Evolutionary conservation across 1,140 invertebrate species (phyloP), one percentile per base, ranked within the genome.

Genomic region (Papilio helenus): DNA sequence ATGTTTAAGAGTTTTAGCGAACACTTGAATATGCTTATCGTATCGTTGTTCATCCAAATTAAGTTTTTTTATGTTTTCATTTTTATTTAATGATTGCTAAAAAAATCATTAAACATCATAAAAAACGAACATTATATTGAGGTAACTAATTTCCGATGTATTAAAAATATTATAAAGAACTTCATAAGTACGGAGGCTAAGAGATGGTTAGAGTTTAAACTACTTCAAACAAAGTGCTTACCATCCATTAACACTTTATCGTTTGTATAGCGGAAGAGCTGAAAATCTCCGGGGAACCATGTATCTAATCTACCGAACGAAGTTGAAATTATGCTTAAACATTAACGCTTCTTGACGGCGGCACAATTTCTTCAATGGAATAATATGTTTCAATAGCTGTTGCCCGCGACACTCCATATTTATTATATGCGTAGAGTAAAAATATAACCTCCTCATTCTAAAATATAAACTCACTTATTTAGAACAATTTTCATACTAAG

Each of bases 211-310:
- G 61, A 65, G 61, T 65, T 2, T 26, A 29, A 68, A 34, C 9
- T 68, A 29, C 61, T 68, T 68, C 23, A 68, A 68, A 68, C 61
- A 34, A 68, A 68, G 58, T 65, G 23, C 26, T 34, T 29, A 12
- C 23, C 23, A 14, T 68, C 61, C 61, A 29, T 68, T 29, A 61
- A 68, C 26, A 29, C 61, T 68, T 68, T 34, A 9, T 26, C 14
- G 61, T 68, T 68, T 68, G 61, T 14, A 34, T 34, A 68, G 61
- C 61, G 61, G 3, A 16, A 68, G 26, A 68, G 61, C 26, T 29
- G 10, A 26, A 29, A 68, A 16, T 26, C 61, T 29, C 61, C 16
- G 3, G 26, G 55, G 26, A 34, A 29, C 26, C 14, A 34, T 68
- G 23, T 16, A 29, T 29, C 26, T 68, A 18, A 29, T 34, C 26